Percentiles rank a stretch among this genome's conserved stretches.
Conservation (phyloP, 1,140 invertebrate genomes). For the Pseudomyrmex pallidus region DNA sequence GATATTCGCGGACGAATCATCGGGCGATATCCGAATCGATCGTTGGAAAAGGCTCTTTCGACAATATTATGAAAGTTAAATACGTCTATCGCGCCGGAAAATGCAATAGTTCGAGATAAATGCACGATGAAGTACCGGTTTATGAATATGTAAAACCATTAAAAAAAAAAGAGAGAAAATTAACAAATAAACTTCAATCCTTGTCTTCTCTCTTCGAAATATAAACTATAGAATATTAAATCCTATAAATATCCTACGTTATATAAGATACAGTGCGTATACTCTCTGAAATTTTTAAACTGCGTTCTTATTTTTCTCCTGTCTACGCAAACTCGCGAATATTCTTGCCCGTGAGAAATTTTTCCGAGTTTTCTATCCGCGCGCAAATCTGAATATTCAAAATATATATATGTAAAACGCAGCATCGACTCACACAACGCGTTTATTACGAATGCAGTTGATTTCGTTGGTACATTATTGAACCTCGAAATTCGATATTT, state of each 20-base stretch:
- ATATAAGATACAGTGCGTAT: too few species aligned
- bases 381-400: constrained; percentile 3
- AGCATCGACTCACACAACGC: neutral
- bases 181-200: neutral
- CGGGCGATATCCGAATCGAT: constrained; percentile 65
- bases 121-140: neutral
- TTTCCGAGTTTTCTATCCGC: too few species aligned
- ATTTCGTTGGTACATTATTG: constrained; percentile 48
- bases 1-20: constrained; percentile 66
- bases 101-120: neutral
- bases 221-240: too few species aligned
- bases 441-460: constrained; percentile 40
- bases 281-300: too few species aligned
- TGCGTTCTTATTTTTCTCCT: neutral
- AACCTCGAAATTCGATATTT: constrained; percentile 50
- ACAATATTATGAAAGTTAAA: constrained; percentile 54
- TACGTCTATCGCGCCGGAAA: neutral
- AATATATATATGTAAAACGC: neutral
- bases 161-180: neutral
- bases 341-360: neutral
- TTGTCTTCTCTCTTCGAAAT: too few species aligned
- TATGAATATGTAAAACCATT: neutral
- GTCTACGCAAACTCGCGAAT: constrained; percentile 12
- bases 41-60: constrained; percentile 56
- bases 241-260: too few species aligned